phyloP scores from a whole-genome alignment of 2,113 vertebrate genomes.

The Arvicanthis niloticus region DNA sequence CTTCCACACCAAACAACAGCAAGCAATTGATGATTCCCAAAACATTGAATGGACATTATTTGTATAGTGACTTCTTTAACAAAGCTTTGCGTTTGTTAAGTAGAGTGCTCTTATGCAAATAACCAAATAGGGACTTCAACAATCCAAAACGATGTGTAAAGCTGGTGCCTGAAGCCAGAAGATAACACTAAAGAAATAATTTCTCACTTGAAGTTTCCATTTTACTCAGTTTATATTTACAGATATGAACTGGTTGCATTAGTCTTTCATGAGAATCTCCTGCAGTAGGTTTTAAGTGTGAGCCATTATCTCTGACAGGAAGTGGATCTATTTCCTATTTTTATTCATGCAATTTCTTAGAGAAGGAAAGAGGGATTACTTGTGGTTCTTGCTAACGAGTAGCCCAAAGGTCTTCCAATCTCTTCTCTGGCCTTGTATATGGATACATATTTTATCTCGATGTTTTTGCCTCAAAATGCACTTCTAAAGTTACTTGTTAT shows the following conservation, averaged over 20 bases:
- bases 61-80: constrained; percentile 74
- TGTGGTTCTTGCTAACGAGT: not conserved
- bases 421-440: not conserved
- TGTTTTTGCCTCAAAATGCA: not conserved
- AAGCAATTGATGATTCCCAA: constrained; percentile 93
- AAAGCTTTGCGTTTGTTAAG: constrained; percentile 40
- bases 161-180: constrained; percentile 74
- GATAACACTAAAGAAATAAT: constrained; percentile 79
- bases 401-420: not conserved
- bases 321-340: constrained; percentile 63
- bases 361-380: constrained; percentile 45
- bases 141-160: constrained; percentile 64
- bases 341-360: constrained; percentile 37
- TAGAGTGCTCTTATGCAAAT: constrained; percentile 60
- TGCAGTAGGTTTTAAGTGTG: constrained; percentile 81
- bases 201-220: constrained; percentile 79
- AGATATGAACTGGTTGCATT: constrained; percentile 72
- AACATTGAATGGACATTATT: constrained; percentile 90
- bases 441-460: not conserved
- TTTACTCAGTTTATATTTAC: constrained; percentile 76
- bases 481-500: constrained; percentile 33
- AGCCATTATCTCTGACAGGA: constrained; percentile 81
- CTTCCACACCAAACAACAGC: constrained; percentile 89
- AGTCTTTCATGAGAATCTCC: constrained; percentile 63
- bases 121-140: constrained; percentile 65